These are phyloP conservation scores for Thaleichthys pacificus DNA, from an alignment of 2,797 vertebrate species.

Conservation along the genomic window DNA sequence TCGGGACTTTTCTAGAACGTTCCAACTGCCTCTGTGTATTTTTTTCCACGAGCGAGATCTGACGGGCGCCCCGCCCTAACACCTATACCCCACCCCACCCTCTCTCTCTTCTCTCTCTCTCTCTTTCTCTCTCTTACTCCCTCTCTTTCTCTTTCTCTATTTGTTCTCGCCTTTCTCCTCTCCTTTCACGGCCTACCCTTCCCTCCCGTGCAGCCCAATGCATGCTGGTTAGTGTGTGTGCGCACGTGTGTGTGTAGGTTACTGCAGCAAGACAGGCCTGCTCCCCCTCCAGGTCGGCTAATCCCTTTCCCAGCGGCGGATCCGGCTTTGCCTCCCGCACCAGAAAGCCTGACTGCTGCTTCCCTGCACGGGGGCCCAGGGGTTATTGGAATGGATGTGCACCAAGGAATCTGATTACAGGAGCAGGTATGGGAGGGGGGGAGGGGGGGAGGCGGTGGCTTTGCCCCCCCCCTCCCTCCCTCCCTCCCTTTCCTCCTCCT, in stretches of 20 bases:
- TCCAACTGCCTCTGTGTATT: too few species aligned
- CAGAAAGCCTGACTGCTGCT: slow-evolving; percentile 2
- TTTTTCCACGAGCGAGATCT: too few species aligned
- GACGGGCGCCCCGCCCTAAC: too few species aligned
- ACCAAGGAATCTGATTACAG: slow-evolving; percentile 23
- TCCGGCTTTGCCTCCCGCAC: slow-evolving; percentile 18
- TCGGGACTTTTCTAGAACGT: too few species aligned
- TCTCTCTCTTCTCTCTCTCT: neutral
- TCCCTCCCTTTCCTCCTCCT: neutral
- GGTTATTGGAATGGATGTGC: slow-evolving; percentile 14
- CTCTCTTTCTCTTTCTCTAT: neutral
- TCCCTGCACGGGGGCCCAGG: neutral
- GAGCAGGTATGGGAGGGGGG: slow-evolving; percentile 4
- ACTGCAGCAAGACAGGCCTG: neutral
- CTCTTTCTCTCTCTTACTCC: neutral
- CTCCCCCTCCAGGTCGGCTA: slow-evolving; percentile 14
- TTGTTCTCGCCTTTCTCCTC: neutral
- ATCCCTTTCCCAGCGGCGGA: slow-evolving; percentile 29
- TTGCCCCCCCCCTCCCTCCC: too few species aligned
- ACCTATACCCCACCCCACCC: too few species aligned
- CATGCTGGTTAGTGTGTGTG: neutral
- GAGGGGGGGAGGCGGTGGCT: too few species aligned
- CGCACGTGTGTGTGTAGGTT: neutral
- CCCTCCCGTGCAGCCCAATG: neutral
- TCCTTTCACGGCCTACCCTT: neutral